Conservation (phyloP, 2,888 invertebrate genomes). For the Archips crataeganus region DNA sequence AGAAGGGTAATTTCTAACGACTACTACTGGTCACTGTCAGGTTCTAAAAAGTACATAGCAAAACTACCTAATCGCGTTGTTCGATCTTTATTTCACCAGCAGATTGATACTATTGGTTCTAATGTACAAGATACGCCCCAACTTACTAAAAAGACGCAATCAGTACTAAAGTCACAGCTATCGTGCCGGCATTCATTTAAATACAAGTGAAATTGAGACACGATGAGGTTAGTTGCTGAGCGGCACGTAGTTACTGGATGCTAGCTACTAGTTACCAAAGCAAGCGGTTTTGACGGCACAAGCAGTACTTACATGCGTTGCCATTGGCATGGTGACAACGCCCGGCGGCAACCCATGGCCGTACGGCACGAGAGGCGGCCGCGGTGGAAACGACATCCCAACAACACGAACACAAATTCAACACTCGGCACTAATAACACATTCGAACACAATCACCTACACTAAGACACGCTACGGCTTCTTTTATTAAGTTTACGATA, state of each 20-base stretch:
- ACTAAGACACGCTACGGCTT: conserved; percentile 9
- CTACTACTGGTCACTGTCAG: not conserved
- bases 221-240: not conserved
- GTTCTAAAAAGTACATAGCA: not conserved
- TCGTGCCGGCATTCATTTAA: not conserved
- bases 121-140: not conserved
- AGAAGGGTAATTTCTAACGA: not conserved
- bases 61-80: conserved; percentile 8
- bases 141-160: not conserved
- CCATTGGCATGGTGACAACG: conserved; percentile 91
- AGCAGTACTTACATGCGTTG: conserved; percentile 88
- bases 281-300: conserved; percentile 35
- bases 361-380: conserved; percentile 92
- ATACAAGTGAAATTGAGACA: not conserved
- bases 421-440: conserved; percentile 43
- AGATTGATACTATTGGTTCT: not conserved
- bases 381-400: conserved; percentile 95
- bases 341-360: conserved; percentile 87
- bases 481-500: conserved; percentile 17
- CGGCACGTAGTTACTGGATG: not conserved
- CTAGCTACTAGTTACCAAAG: not conserved
- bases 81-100: conserved; percentile 6
- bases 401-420: conserved; percentile 44
- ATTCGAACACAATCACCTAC: conserved; percentile 32
- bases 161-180: not conserved